These are phyloP conservation scores for Micromussa lordhowensis DNA, from an alignment of 92 coral and sea anemone genomes.

Conservation along the genomic window DNA sequence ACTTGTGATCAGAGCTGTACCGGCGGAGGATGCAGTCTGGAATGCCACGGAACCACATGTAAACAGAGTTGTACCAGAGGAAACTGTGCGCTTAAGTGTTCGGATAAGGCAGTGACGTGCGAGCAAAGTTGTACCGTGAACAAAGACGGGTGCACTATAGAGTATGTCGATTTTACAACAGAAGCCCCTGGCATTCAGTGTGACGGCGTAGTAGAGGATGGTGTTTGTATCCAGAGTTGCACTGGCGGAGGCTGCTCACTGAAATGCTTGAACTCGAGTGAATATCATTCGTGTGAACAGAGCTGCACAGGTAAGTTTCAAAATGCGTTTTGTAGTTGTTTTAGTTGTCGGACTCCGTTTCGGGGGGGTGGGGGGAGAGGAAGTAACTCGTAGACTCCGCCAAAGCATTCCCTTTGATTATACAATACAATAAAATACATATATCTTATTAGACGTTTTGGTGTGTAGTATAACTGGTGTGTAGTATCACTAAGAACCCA, in stretches of 20 bases:
- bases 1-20: constrained; percentile 26
- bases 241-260: neutral
- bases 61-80: constrained; percentile 33
- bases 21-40: constrained; percentile 43
- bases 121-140: constrained; percentile 31
- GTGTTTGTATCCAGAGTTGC: neutral
- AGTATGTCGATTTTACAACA: neutral
- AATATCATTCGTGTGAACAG: constrained; percentile 7
- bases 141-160: constrained; percentile 31
- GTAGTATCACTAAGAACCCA: too few relatives aligned
- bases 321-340: neutral
- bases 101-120: neutral
- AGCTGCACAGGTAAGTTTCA: constrained; percentile 7
- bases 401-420: too few relatives aligned
- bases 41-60: constrained; percentile 25
- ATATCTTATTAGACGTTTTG: too few relatives aligned
- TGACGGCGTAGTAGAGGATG: neutral
- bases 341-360: too few relatives aligned
- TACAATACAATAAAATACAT: too few relatives aligned
- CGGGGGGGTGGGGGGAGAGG: too few relatives aligned
- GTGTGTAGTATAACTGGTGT: too few relatives aligned
- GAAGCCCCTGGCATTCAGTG: neutral
- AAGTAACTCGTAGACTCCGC: too few relatives aligned
- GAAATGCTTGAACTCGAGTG: neutral
- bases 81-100: constrained; percentile 16